Conservation (phyloP, 2,113 vertebrate species). For the Cygnus atratus region DNA sequence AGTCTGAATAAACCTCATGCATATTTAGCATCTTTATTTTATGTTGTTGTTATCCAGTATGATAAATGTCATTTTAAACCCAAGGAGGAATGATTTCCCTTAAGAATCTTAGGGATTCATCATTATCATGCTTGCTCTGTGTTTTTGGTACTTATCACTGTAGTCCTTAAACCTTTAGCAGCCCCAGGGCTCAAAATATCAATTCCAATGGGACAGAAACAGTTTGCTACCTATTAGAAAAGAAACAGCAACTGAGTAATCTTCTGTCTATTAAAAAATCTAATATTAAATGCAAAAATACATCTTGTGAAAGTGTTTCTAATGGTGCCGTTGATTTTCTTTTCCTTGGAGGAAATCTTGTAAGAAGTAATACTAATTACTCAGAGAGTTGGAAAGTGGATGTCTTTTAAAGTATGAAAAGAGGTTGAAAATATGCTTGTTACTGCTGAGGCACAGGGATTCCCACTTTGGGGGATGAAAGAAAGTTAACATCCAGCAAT, state of each 20-base stretch:
- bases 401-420: neutral
- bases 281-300: conserved; percentile 32
- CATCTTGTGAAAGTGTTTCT: neutral
- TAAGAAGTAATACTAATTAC: conserved; percentile 23
- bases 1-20: neutral
- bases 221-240: conserved; percentile 5
- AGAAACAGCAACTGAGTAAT: conserved; percentile 17
- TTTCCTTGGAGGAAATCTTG: conserved; percentile 6
- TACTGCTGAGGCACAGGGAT: neutral
- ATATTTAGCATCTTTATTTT: conserved; percentile 21
- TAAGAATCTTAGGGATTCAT: conserved; percentile 6
- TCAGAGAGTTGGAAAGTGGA: neutral
- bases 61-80: conserved; percentile 22
- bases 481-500: neutral
- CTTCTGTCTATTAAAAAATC: conserved; percentile 28
- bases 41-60: neutral
- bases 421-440: neutral
- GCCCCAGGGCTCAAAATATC: neutral
- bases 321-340: conserved; percentile 18
- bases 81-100: neutral
- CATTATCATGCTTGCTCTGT: neutral
- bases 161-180: neutral
- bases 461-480: neutral
- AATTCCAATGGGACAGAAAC: neutral
- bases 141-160: neutral